Percentiles rank a stretch among this genome's conserved stretches.
Evolutionary conservation across 2,797 vertebrate species (phyloP).

Genomic region (Chelon labrosus): DNA sequence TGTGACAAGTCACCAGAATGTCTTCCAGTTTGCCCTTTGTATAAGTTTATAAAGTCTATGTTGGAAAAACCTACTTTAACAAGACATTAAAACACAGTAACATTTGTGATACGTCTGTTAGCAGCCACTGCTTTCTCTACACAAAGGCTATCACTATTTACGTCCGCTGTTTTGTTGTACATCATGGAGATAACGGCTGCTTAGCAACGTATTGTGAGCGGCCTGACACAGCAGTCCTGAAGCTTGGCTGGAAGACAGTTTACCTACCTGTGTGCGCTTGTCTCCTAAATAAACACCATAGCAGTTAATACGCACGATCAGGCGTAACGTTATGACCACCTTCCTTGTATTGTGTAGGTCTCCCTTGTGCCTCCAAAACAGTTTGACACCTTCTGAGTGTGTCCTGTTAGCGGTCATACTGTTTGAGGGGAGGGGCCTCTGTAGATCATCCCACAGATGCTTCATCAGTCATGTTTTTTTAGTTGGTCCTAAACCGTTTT

Average conservation of each 20-base stretch:
- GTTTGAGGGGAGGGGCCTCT: no score
- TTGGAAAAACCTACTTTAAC: neutral
- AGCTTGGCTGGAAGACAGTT: constrained; percentile 34
- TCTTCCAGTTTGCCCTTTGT: neutral
- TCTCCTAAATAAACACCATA: constrained; percentile 39
- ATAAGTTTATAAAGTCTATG: neutral
- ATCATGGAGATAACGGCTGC: constrained; percentile 56
- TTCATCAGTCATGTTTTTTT: no score
- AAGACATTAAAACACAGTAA: constrained; percentile 12
- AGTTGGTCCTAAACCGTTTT: no score
- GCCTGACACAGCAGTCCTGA: constrained; percentile 21
- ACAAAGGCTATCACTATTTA: constrained; percentile 42
- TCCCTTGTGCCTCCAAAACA: no score
- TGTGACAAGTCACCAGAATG: neutral
- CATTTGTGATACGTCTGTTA: neutral
- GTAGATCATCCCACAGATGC: no score
- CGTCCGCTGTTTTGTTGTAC: constrained; percentile 34
- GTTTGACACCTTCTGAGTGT: no score
- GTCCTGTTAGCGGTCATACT: no score
- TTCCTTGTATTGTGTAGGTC: no score
- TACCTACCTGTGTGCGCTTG: constrained; percentile 26
- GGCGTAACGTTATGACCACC: no score
- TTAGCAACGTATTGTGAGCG: constrained; percentile 53
- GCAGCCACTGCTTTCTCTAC: constrained; percentile 9
- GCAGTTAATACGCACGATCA: no score